phyloP scores from a whole-genome alignment of 92 coral and sea anemone species.

The Porites evermanni region DNA sequence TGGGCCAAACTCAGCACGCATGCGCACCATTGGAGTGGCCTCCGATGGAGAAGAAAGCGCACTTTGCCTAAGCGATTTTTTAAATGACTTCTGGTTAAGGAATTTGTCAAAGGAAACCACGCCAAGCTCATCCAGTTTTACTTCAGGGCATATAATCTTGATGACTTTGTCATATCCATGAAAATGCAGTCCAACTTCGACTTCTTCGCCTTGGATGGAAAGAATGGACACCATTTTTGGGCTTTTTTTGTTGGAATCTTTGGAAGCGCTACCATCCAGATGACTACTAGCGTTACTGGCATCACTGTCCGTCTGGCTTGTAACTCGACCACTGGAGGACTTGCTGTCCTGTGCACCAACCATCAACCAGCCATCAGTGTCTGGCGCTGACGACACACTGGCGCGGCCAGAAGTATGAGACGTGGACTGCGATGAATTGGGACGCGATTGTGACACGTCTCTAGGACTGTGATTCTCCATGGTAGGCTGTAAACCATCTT shows the following conservation, averaged over 20 bases:
- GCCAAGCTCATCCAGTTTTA: constrained; percentile 78
- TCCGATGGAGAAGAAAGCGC: constrained; percentile 50
- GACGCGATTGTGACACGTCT: constrained; percentile 27
- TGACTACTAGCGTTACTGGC: constrained; percentile 79
- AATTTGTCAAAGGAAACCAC: constrained; percentile 80
- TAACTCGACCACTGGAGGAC: constrained; percentile 16
- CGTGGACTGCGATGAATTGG: constrained; percentile 61
- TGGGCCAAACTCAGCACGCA: constrained; percentile 91
- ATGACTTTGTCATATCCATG: constrained; percentile 77
- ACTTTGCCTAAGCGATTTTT: constrained; percentile 43
- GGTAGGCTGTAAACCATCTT: constrained; percentile 10
- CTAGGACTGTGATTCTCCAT: constrained; percentile 22
- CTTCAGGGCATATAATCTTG: constrained; percentile 71
- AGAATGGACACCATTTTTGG: constrained; percentile 76
- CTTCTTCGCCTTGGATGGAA: constrained; percentile 76
- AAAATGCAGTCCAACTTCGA: constrained; percentile 81
- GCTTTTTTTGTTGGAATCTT: constrained; percentile 56
- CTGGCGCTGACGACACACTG: constrained; percentile 69
- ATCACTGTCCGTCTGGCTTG: constrained; percentile 72
- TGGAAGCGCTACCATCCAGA: constrained; percentile 72
- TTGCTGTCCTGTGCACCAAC: constrained; percentile 58
- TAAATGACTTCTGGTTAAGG: constrained; percentile 78
- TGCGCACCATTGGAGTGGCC: constrained; percentile 61
- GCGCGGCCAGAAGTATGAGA: constrained; percentile 59
- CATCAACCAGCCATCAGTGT: constrained; percentile 75